Percentiles rank a stretch among this genome's conserved stretches.
phyloP scores from a whole-genome alignment of 2,888 invertebrate genomes.

The Hirtodrosophila duncani region DNA sequence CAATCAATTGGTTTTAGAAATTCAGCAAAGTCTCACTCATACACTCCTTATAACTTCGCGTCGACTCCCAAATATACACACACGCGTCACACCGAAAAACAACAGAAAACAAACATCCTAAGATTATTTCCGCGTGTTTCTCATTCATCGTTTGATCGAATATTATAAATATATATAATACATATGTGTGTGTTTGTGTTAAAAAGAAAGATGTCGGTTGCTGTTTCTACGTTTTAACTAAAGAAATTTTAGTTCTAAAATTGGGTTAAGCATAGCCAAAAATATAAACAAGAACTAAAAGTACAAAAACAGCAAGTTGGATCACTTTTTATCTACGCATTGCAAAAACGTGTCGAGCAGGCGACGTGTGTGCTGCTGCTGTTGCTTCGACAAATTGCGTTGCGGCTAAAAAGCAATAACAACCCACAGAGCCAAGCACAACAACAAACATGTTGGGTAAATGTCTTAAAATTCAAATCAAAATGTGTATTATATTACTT shows the following conservation, averaged over 20 bases:
- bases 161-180: no score
- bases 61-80: conserved; percentile 18
- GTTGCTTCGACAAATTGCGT: conserved; percentile 67
- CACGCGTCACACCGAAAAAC: no score
- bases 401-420: conserved; percentile 60
- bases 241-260: conserved; percentile 53
- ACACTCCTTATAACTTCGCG: conserved; percentile 34
- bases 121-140: no score
- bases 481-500: no score
- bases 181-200: neutral
- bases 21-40: no score
- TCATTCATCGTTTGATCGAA: conserved; percentile 13
- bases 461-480: conserved; percentile 42
- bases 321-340: conserved; percentile 43
- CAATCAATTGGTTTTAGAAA: conserved; percentile 40
- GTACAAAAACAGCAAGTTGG: conserved; percentile 9
- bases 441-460: conserved; percentile 67
- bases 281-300: conserved; percentile 19
- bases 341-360: conserved; percentile 49
- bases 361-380: conserved; percentile 29
- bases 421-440: conserved; percentile 16
- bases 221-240: conserved; percentile 57
- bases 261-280: conserved; percentile 53
- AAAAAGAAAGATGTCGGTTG: conserved; percentile 5
- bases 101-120: no score